Evolutionary conservation across 2,113 vertebrate genomes (phyloP), one percentile per base, ranked within the genome.

Genomic region (Pituophis catenifer): DNA sequence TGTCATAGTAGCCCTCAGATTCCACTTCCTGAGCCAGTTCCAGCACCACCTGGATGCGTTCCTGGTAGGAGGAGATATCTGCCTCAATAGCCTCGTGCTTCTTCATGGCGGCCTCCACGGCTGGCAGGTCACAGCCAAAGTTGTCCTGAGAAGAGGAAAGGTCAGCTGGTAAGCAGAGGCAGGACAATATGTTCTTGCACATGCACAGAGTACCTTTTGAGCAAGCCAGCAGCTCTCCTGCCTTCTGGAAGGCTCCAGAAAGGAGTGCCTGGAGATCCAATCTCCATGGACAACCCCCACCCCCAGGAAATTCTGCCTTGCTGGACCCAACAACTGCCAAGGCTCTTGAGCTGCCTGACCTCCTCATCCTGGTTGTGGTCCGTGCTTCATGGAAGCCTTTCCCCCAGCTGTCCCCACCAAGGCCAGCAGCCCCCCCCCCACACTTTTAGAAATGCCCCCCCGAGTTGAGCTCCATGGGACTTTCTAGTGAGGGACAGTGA

Each of bases 81-180:
- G 99, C 99, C 96, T 99, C 99, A 0, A 99, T 99, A 50, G 99
- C 99, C 92, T 99, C 99, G 0, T 99, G 99, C 91, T 99, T 99
- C 98, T 99, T 99, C 99, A 99, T 99, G 55, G 99, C 99, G 0
- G 99, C 99, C 96, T 99, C 99, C 57, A 99, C 99, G 0, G 99
- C 99, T 0, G 99, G 99, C 1, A 99, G 98, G 97, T 99, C 99
- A 0, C 99, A 99, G 88, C 99, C 99, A 0, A 99, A 99, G 96
- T 99, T 99, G 96, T 99, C 99, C 99, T 99, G 96, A 0, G 12
- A 0, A 81, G 38, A 24, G 10, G 26, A 48, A 38, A 55, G 29
- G 58, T 54, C 59, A 70, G 24, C 33, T 0, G 52, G 26, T 7
- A 44, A 1, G 0, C 0, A 0, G 0, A 0, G 19, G 11, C 52